A percentile compares a stretch with the other conserved stretches of the same genome.
phyloP scores from a whole-genome alignment of 2,113 vertebrate genomes.

The Kryptolebias marmoratus region DNA sequence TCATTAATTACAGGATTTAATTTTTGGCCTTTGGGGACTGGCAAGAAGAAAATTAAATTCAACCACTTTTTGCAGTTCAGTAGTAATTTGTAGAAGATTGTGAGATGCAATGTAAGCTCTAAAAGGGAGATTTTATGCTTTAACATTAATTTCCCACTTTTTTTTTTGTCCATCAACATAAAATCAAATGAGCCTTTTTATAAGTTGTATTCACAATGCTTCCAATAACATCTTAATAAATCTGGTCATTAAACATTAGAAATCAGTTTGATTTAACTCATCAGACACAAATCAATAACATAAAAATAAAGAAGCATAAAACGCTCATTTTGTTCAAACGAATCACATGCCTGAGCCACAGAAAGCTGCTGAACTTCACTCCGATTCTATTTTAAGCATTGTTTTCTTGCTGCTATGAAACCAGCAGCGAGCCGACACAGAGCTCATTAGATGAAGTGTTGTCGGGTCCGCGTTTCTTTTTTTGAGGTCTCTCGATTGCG shows the following conservation, averaged over 20 bases:
- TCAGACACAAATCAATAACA: not conserved
- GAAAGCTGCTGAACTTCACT: not conserved
- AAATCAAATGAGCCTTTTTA: no score
- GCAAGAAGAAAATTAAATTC: no score
- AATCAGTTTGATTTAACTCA: not conserved
- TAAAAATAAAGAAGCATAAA: not conserved
- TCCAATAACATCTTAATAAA: no score
- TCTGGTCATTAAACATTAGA: not conserved
- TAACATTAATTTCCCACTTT: no score
- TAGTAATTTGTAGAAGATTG: no score
- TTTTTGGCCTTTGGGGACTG: no score
- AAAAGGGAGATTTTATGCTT: no score
- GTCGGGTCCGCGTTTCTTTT: not conserved
- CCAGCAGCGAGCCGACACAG: not conserved
- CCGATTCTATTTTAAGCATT: constrained; percentile 18
- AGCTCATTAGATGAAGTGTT: constrained; percentile 4
- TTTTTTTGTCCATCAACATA: no score
- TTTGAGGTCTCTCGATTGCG: not conserved
- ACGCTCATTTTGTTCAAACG: not conserved
- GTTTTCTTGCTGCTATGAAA: constrained; percentile 22
- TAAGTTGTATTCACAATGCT: no score
- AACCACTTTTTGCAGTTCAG: no score
- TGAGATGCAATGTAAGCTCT: no score
- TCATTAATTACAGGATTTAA: not conserved
- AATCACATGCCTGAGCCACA: not conserved